Percentiles rank a stretch among this genome's conserved stretches.
phyloP scores from a whole-genome alignment of 2,888 invertebrate species.

The Podotricha telesiphe region DNA sequence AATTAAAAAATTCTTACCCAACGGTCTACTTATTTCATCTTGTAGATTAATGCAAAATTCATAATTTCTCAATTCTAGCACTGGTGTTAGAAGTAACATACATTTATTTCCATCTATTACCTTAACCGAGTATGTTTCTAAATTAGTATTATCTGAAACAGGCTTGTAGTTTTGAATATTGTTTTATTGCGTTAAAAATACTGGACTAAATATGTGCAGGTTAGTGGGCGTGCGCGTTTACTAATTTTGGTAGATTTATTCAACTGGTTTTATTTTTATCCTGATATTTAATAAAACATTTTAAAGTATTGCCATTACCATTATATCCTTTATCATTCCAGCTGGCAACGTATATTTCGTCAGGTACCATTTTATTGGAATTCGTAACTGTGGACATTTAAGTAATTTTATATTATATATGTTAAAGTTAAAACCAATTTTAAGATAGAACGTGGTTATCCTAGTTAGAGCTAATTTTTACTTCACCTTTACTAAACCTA shows the following conservation, averaged over 20 bases:
- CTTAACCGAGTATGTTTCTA: slow-evolving; percentile 24
- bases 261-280: too few relatives aligned
- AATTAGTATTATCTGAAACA: slow-evolving; percentile 23
- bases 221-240: too few relatives aligned
- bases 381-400: not conserved
- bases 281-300: slow-evolving; percentile 1
- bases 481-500: too few relatives aligned
- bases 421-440: not conserved
- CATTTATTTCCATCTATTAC: slow-evolving; percentile 46
- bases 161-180: not conserved
- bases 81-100: slow-evolving; percentile 44
- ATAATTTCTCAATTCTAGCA: slow-evolving; percentile 54
- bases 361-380: not conserved
- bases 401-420: not conserved
- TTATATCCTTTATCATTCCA: slow-evolving; percentile 7
- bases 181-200: too few relatives aligned
- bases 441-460: too few relatives aligned
- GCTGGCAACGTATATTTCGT: not conserved
- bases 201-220: too few relatives aligned
- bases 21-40: slow-evolving; percentile 22
- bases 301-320: slow-evolving; percentile 5
- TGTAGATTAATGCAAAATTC: slow-evolving; percentile 55
- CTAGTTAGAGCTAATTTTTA: too few relatives aligned
- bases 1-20: too few relatives aligned
- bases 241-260: too few relatives aligned